These are phyloP conservation scores for Bombus confusus DNA, from an alignment of 1,140 invertebrate species.

Conservation along the genomic window DNA sequence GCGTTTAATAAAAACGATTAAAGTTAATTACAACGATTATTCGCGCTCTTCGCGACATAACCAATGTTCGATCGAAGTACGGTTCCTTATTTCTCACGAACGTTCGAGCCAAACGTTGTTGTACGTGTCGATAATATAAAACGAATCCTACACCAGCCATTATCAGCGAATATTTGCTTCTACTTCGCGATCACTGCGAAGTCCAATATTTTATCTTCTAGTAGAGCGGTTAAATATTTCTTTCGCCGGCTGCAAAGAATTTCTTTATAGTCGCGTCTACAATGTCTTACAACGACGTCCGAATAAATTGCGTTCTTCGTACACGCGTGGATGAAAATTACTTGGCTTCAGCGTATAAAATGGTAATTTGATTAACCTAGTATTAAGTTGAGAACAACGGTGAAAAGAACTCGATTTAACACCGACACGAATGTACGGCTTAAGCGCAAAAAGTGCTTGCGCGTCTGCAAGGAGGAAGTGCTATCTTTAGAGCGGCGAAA, in stretches of 20 bases:
- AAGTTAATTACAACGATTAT: not conserved
- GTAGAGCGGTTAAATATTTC: not conserved
- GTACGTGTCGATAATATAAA: not conserved
- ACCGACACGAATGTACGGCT: constrained; percentile 67
- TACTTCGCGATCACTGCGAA: not conserved
- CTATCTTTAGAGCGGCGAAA: constrained; percentile 75
- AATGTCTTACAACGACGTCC: too few relatives aligned
- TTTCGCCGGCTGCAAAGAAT: not conserved
- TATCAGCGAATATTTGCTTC: not conserved
- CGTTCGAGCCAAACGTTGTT: too few relatives aligned
- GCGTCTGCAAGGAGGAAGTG: constrained; percentile 72
- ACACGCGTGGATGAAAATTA: not conserved
- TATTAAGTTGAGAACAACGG: constrained; percentile 24
- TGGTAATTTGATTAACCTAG: not conserved
- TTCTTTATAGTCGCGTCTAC: not conserved
- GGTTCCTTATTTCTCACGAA: too few relatives aligned
- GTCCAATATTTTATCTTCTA: not conserved
- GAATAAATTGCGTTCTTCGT: too few relatives aligned
- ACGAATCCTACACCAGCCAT: not conserved
- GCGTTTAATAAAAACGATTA: not conserved
- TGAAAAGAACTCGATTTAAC: constrained; percentile 58
- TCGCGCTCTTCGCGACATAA: not conserved
- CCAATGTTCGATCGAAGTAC: too few relatives aligned
- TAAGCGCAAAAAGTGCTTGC: constrained; percentile 67
- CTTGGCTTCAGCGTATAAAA: not conserved